A percentile compares a stretch with the other conserved stretches of the same genome.
Evolutionary conservation across 2,888 invertebrate genomes (phyloP).

Genomic region (Cylindroiulus punctatus): DNA sequence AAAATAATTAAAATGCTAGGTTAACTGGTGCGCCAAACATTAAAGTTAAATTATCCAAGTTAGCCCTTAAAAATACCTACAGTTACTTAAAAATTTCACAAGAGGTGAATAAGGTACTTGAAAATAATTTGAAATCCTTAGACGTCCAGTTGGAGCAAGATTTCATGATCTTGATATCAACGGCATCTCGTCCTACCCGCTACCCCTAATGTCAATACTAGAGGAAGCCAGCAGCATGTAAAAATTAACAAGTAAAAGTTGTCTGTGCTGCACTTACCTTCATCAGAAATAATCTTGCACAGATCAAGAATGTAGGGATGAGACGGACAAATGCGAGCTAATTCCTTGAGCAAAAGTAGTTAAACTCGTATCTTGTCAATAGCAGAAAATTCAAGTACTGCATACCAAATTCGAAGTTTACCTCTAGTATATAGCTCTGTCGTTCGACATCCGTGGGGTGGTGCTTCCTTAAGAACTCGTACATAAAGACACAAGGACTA

Average conservation of each 20-base stretch:
- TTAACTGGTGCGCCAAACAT: no score
- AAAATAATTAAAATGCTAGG: no score
- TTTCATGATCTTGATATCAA: no score
- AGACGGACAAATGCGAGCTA: neutral
- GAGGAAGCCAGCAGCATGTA: no score
- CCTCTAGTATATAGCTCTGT: neutral
- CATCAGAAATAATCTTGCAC: constrained; percentile 6
- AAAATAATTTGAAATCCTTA: no score
- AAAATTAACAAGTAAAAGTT: neutral
- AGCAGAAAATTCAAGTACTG: neutral
- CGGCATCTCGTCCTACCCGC: no score
- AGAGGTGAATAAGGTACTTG: no score
- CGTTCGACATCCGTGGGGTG: neutral
- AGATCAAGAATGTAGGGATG: neutral
- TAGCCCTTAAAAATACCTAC: no score
- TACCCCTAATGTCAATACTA: no score
- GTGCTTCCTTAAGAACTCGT: constrained; percentile 23
- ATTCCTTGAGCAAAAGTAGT: neutral
- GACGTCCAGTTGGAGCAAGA: no score
- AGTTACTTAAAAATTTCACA: no score
- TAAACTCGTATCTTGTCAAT: neutral
- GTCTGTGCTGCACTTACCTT: neutral
- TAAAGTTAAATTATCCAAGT: no score
- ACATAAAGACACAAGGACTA: constrained; percentile 35
- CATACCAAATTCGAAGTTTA: neutral